Percentiles rank a stretch among this genome's conserved stretches.
Evolutionary conservation across 2,113 vertebrate genomes (phyloP).

Genomic region (Lepisosteus osseus): DNA sequence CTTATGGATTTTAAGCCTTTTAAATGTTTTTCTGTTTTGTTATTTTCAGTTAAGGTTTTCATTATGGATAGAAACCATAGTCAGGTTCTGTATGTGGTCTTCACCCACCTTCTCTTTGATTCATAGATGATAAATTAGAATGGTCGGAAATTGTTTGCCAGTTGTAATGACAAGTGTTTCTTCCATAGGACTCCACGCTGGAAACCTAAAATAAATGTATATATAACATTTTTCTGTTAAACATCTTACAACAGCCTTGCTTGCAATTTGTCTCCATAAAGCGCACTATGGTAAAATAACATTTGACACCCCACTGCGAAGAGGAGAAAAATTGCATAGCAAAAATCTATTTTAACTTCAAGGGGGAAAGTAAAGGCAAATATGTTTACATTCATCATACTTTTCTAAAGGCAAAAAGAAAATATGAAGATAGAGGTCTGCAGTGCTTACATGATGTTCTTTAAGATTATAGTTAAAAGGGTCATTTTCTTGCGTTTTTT

Average conservation of each 20-base stretch:
- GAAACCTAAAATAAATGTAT: constrained; percentile 57
- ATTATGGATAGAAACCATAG: no score
- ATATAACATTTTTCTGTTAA: neutral
- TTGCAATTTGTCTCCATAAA: neutral
- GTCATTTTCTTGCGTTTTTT: constrained; percentile 70
- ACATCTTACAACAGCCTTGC: neutral
- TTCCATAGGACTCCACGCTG: constrained; percentile 71
- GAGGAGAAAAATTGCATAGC: no score
- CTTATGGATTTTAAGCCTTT: neutral
- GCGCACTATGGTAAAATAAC: neutral
- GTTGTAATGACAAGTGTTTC: constrained; percentile 72
- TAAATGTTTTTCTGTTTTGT: no score
- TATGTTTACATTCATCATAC: no score
- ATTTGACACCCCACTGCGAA: neutral
- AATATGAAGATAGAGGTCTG: no score
- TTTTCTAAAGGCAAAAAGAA: no score
- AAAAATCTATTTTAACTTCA: no score
- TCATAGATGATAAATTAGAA: constrained; percentile 70
- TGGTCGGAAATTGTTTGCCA: constrained; percentile 82
- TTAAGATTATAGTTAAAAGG: constrained; percentile 67
- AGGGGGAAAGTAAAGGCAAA: no score
- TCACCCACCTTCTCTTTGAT: constrained; percentile 78
- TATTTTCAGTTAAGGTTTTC: neutral
- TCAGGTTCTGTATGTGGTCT: no score
- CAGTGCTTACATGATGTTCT: constrained; percentile 74